Evolutionary conservation across 2,888 invertebrate genomes (phyloP), one percentile per base, ranked within the genome.

Genomic region (Tachina fera): DNA sequence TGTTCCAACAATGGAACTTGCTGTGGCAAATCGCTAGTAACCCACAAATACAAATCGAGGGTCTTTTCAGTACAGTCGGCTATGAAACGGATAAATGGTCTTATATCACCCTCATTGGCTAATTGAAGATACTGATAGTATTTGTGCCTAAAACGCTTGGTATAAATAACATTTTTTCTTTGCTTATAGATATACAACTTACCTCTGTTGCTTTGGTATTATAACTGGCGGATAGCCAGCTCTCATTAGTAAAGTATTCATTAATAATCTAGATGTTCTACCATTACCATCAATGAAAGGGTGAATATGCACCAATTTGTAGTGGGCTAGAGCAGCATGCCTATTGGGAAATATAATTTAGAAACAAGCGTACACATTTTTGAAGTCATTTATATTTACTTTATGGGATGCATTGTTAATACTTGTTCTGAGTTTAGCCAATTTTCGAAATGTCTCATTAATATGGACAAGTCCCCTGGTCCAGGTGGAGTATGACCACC

Each of bases 231-330:
- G 99, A 93, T 97, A 99, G 0, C 99, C 98, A 1, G 97, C 97
- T 92, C 96, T 97, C 97, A 99, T 97, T 47, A 99, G 94, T 87
- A 99, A 95, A 88, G 98, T 95, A 93, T 99, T 99, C 98, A 99
- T 99, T 2, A 99, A 94, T 39, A 99, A 94, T 43, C 99, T 95
- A 14, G 98, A 98, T 0, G 99, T 99, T 90, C 99, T 95, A 0
- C 99, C 99, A 91, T 99, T 99, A 67, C 99, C 99, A 92, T 99
- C 99, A 3, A 96, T 95, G 93, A 99, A 99, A 0, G 99, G 99
- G 93, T 99, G 99, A 88, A 99, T 98, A 91, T 97, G 97, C 0
- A 99, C 99, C 61, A 99, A 93, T 93, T 98, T 98, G 93, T 99
- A 99, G 93, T 99, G 99, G 0, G 98, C 98, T 75, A 99, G 93